Evolutionary conservation across 1,140 invertebrate species (phyloP).

Genomic region (Penaeus chinensis): DNA sequence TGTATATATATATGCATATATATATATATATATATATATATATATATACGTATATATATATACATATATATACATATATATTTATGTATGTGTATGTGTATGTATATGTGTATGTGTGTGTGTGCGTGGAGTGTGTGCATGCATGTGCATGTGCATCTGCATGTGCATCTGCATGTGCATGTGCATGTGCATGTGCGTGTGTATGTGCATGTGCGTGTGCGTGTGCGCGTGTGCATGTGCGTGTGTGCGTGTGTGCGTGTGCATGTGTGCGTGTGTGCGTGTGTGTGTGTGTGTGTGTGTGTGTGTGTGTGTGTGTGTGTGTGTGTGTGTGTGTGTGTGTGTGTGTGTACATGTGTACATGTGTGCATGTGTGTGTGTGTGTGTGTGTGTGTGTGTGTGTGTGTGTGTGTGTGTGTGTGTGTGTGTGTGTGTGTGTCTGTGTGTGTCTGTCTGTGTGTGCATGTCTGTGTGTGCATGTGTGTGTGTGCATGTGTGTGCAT

Average conservation of each 20-base stretch:
- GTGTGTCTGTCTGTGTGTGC: no score
- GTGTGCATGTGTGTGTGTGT: not conserved
- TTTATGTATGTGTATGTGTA: not conserved
- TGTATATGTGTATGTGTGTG: not conserved
- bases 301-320: no score
- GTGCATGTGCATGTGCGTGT: not conserved
- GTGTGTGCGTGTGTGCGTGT: no score
- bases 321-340: no score
- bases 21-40: not conserved
- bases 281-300: no score
- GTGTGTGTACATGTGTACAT: not conserved
- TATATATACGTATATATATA: not conserved
- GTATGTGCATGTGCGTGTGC: not conserved
- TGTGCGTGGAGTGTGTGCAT: not conserved
- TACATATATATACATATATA: not conserved
- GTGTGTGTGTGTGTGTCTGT: no score
- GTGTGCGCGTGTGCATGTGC: no score
- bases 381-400: no score
- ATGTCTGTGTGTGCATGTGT: no score
- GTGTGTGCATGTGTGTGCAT: no score
- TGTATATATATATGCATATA: not conserved
- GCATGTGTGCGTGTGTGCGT: no score
- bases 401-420: no score
- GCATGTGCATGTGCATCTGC: not conserved
- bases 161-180: not conserved